Base-by-base conservation (phyloP, 2,888 invertebrate species). In the Catocala sponsa region DNA sequence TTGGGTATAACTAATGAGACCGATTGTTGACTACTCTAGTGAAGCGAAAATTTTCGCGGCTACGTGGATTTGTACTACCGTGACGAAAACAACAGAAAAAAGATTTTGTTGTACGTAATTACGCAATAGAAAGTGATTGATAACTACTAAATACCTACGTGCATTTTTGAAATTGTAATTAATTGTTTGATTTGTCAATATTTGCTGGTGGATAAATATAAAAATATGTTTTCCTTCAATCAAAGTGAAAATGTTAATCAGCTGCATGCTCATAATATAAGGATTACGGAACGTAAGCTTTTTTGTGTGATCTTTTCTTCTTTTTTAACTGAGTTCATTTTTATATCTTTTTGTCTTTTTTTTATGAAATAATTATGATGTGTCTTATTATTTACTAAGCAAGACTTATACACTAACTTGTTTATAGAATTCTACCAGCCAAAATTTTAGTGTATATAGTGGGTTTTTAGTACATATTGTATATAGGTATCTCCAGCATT, bases 181-280 rank as follows among this genome's bases (percentile, higher is more conserved):
- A 56, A 25, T 47, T 32, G 13, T 33, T 41, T n/a, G 32, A 44
- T 44, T 54, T 59, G 46, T 15, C n/a, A 35, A 35, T 33, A 42
- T 11, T 59, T 6, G 5, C 13, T 48, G 55, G 11, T 25, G 6
- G 32, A 15, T 55, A 5, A 47, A 48, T 25, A 35, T 38, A n/a
- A 32, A 51, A 79, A 77, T 62, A 91, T 93, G 92, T 92, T 86
- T 85, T 83, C 85, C 46, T 85, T 92, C 75, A 81, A 55, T 50
- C 58, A 76, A 79, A 86, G 80, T 74, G 90, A 89, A 84, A 88
- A 91, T 80, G 71, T 74, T 56, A 71, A 79, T 50, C 79, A 86
- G 76, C 83, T 92, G 61, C 76, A 81, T 69, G 82, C 81, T 32
- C 84, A 89, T 63, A 93, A 93, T 67, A 91, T 92, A 66, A 82